Base-by-base conservation (phyloP, 2,797 vertebrate genomes). In the Sebastes hubbsi region DNA sequence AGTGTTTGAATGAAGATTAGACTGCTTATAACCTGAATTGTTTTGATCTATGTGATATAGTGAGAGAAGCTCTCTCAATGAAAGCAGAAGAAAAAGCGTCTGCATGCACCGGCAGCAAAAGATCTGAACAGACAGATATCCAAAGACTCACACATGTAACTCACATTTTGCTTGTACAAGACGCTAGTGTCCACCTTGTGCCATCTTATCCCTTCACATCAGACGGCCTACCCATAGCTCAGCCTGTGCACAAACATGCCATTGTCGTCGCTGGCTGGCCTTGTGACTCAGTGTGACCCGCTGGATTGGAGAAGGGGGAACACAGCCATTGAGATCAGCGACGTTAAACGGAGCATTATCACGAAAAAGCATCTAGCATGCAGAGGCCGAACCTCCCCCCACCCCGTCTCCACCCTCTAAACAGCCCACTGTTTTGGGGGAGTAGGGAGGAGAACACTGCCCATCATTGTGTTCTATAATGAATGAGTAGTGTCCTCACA, bases 201-300 rank as follows among this genome's bases (percentile, higher is more conserved):
- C 86, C 91, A 89, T 92, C 89, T 86, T 84, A 85, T 91, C 80
- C 89, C 83, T 80, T 88, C 82, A 82, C 87, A 88, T 92, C 86
- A 87, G 81, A 91, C 83, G 55, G 84, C 75, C 63, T 65, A 29
- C 72, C 82, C 81, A 72, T 75, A 75, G 79, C 88, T 87, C 80
- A 85, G 86, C 75, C 72, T 84, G 78, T 55, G 77, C 92, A 95
- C 92, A 96, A 93, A 88, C 90, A 87, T 92, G 91, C 91, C 90
- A 94, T 95, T 95, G 94, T 96, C 91, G 91, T 88, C 68, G n/a
- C 88, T 60, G 87, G 82, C 84, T 79, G 90, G 89, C 89, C 95
- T 95, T 95, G 94, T 96, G 94, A 95, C 94, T 92, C 85, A 92
- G 90, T 93, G 91, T 94, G 93, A 94, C 91, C 91, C 68, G 29